Conservation (phyloP, 1,140 invertebrate species). For the Micrasema minimum region DNA sequence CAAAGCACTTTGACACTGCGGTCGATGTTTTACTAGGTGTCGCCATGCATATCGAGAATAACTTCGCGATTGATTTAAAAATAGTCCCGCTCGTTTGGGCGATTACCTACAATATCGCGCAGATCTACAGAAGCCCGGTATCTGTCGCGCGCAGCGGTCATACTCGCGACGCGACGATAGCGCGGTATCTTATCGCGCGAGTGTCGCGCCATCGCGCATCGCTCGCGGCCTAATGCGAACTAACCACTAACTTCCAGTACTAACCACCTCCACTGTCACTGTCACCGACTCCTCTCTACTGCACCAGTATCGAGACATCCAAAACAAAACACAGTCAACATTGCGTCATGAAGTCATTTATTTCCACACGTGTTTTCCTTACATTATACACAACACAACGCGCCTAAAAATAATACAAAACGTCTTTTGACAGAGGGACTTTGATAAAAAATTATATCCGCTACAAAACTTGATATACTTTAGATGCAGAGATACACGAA, state of each 20-base stretch:
- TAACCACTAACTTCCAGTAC: neutral
- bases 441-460: neutral
- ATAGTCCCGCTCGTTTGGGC: constrained; percentile 26
- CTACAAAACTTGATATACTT: too few relatives aligned
- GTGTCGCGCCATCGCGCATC: constrained; percentile 15
- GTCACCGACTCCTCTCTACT: neutral
- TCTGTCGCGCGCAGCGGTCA: constrained; percentile 12
- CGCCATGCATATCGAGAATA: constrained; percentile 26
- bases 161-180: constrained; percentile 8
- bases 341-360: neutral
- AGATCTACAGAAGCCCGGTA: constrained; percentile 12
- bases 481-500: too few relatives aligned
- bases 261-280: neutral
- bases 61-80: constrained; percentile 27
- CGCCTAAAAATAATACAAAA: neutral
- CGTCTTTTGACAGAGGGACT: neutral
- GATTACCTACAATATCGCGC: constrained; percentile 26
- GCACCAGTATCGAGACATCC: neutral
- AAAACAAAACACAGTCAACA: neutral
- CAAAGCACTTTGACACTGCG: neutral
- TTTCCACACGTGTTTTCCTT: neutral
- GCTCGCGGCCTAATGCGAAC: constrained; percentile 1
- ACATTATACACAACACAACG: neutral
- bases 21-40: neutral
- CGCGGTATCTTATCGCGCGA: constrained; percentile 22